Evolutionary conservation across 1,140 invertebrate genomes (phyloP), one percentile per base, ranked within the genome.

Genomic region (Drosophila quadrilineata): DNA sequence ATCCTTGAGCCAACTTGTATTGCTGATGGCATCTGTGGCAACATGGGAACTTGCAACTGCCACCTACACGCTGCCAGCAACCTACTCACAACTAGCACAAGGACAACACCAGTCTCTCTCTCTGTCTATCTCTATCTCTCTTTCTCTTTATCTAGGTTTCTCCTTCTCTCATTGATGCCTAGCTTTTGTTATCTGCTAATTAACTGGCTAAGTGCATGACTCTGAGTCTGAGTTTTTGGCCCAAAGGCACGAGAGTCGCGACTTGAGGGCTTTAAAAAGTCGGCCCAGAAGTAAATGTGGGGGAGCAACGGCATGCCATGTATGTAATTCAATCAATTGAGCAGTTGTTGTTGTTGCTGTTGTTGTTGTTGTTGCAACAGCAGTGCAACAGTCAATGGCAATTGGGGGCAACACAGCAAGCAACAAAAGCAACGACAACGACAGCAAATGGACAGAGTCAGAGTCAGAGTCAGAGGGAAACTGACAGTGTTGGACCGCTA

Each of bases 301-400:
- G 66, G 66, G 66, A 62, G 35, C 40, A 38, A 41, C 29, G 33
- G 16, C 56, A 50, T n/a, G n/a, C 38, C 68, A 76, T 65, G 68
- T 82, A 76, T 84, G 77, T 82, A 82, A 82, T 82, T 82, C 76
- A 82, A 82, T 82, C 76, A 82, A 82, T 82, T 82, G 77, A 72
- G 71, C 50, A n/a, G n/a, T n/a, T n/a, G n/a, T n/a, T n/a, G n/a
- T n/a, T n/a, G n/a, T n/a, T n/a, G n/a, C n/a, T n/a, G n/a, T n/a
- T n/a, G n/a, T n/a, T n/a, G n/a, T n/a, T n/a, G 22, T 56, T 36
- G 9, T 63, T 26, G 22, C 50, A 49, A 40, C 70, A 24, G 57
- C 71, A 54, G 12, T 28, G 24, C 38, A 74, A 43, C 67, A 69
- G 69, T 72, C 77, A 82, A 70, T 84, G 77, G 65, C 72, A 82